Evolutionary conservation across 2,888 invertebrate genomes (phyloP).

Genomic region (Oscheius onirici): DNA sequence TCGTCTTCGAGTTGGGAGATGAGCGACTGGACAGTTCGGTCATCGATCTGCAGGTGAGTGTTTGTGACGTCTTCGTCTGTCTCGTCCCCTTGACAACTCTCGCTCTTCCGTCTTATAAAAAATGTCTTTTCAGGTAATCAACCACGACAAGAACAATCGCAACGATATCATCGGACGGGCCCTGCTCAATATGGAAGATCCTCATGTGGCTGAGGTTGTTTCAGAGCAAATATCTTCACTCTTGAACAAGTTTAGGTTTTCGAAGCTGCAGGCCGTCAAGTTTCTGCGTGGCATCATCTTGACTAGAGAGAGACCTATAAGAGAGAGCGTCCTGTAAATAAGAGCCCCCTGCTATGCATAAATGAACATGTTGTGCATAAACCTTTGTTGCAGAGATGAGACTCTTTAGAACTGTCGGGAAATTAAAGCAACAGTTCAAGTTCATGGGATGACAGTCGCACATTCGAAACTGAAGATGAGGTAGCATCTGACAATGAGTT

Average conservation of each 20-base stretch:
- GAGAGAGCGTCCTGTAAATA: too few relatives aligned
- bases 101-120: not conserved
- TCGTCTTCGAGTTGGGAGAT: slow-evolving; percentile 92
- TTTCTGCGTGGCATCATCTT: slow-evolving; percentile 99
- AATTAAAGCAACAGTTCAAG: not conserved
- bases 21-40: slow-evolving; percentile 48
- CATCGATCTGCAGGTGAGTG: slow-evolving; percentile 55
- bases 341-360: slow-evolving; percentile 4
- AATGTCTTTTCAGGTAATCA: slow-evolving; percentile 45
- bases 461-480: too few relatives aligned
- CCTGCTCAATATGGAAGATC: slow-evolving; percentile 53
- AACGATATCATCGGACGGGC: slow-evolving; percentile 58
- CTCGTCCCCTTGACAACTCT: slow-evolving; percentile 7
- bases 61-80: not conserved
- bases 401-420: not conserved
- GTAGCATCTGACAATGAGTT: too few relatives aligned
- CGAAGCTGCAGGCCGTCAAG: slow-evolving; percentile 94
- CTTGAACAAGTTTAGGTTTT: slow-evolving; percentile 77
- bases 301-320: too few relatives aligned
- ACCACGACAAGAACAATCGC: slow-evolving; percentile 51
- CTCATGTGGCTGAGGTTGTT: slow-evolving; percentile 51
- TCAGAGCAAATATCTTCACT: too few relatives aligned
- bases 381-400: slow-evolving; percentile 10
- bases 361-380: slow-evolving; percentile 29
- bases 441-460: too few relatives aligned